phyloP scores from a whole-genome alignment of 2,888 invertebrate species.

The Micropterix aruncella region DNA sequence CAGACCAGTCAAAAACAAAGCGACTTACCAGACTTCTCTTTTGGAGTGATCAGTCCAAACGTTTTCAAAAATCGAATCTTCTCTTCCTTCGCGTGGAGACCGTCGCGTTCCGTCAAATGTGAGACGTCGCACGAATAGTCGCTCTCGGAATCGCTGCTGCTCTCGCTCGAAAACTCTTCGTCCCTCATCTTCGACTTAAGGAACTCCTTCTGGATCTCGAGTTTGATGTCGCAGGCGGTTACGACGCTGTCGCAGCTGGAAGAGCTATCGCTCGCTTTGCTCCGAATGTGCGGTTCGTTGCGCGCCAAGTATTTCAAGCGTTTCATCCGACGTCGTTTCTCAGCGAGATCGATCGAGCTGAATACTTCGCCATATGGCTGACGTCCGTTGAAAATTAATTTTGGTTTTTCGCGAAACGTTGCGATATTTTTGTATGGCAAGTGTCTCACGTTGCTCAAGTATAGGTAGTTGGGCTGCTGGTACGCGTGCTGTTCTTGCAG shows the following conservation, averaged over 20 bases:
- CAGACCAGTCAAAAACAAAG: not conserved
- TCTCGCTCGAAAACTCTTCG: constrained; percentile 28
- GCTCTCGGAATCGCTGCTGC: constrained; percentile 35
- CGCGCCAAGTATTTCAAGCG: constrained; percentile 27
- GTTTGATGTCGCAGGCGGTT: constrained; percentile 27
- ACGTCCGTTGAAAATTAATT: constrained; percentile 27
- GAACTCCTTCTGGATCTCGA: constrained; percentile 29
- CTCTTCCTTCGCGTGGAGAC: constrained; percentile 29
- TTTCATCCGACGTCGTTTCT: constrained; percentile 32
- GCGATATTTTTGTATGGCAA: constrained; percentile 19
- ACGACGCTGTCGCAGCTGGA: constrained; percentile 21
- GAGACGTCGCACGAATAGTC: constrained; percentile 32
- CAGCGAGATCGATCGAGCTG: constrained; percentile 38
- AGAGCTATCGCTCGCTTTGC: constrained; percentile 17
- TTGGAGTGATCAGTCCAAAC: constrained; percentile 47
- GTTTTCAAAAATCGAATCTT: constrained; percentile 47
- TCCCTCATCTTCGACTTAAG: constrained; percentile 19
- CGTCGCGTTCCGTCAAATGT: constrained; percentile 38
- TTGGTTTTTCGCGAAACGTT: constrained; percentile 26
- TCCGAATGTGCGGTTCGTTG: constrained; percentile 17
- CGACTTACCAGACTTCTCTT: constrained; percentile 42
- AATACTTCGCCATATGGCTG: no score
- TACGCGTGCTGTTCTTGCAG: constrained; percentile 30
- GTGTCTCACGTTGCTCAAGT: constrained; percentile 28
- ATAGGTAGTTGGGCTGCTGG: constrained; percentile 31